phyloP scores from a whole-genome alignment of 1,140 invertebrate genomes.

The Drosophila pectinifera region DNA sequence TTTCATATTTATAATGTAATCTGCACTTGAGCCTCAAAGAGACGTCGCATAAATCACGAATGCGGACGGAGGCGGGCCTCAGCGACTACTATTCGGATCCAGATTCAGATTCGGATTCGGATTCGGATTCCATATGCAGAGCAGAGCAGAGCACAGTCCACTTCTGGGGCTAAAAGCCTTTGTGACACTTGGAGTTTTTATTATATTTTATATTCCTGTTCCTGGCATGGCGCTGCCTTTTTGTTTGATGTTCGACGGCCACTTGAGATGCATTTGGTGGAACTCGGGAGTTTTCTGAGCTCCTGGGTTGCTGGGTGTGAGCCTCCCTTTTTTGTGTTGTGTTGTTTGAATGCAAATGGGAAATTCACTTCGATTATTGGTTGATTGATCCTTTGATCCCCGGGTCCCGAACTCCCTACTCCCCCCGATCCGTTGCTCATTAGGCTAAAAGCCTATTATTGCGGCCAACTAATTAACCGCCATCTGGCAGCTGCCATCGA shows the following conservation, averaged over 20 bases:
- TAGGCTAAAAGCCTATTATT: constrained; percentile 66
- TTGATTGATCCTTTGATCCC: constrained; percentile 65
- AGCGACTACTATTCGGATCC: constrained; percentile 10
- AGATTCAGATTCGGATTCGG: constrained; percentile 26
- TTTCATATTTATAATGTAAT: constrained; percentile 83
- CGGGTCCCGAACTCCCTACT: background rate
- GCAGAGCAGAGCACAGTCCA: constrained; percentile 27
- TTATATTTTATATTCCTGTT: constrained; percentile 9
- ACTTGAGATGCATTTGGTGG: constrained; percentile 76
- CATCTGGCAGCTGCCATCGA: constrained; percentile 49
- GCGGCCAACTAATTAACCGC: constrained; percentile 57
- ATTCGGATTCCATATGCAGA: constrained; percentile 49
- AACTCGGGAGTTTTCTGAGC: constrained; percentile 21
- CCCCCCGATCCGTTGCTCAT: constrained; percentile 35
- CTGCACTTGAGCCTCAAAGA: constrained; percentile 78
- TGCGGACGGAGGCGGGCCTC: constrained; percentile 26
- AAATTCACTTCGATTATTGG: constrained; percentile 43
- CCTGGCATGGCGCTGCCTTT: constrained; percentile 39
- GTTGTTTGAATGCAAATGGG: constrained; percentile 41
- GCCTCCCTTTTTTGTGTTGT: background rate
- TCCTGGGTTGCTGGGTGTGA: background rate
- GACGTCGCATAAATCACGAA: constrained; percentile 76
- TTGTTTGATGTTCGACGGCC: constrained; percentile 75
- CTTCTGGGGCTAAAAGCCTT: constrained; percentile 77
- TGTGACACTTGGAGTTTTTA: constrained; percentile 10